A percentile compares a stretch with the other conserved stretches of the same genome.
These are phyloP conservation scores for Antitype chi DNA, from an alignment of 2,888 invertebrate species.

Conservation along the genomic window DNA sequence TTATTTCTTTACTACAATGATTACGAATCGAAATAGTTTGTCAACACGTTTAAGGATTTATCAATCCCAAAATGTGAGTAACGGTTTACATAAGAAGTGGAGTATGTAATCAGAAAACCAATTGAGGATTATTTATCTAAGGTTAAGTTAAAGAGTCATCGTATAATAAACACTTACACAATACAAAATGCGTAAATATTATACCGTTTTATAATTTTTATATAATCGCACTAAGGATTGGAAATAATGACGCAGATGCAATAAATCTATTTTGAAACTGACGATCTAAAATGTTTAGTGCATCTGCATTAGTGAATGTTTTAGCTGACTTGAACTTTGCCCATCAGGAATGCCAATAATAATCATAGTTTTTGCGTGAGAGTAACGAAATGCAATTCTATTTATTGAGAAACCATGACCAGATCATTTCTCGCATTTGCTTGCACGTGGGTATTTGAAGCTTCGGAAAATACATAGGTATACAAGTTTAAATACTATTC, in stretches of 20 bases:
- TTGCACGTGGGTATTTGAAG: conserved; percentile 1
- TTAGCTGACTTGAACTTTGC: conserved; percentile 38
- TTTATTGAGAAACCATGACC: conserved; percentile 35
- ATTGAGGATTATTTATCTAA: conserved; percentile 40
- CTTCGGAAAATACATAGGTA: not conserved
- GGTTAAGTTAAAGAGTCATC: conserved; percentile 42
- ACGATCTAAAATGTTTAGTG: conserved; percentile 17
- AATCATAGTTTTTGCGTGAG: conserved; percentile 49
- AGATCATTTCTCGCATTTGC: conserved; percentile 16
- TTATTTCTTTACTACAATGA: not conserved
- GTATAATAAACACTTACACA: conserved; percentile 45
- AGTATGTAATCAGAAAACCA: conserved; percentile 33
- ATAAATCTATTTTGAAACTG: conserved; percentile 31
- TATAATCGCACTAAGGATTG: conserved; percentile 29
- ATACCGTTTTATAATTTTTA: conserved; percentile 39
- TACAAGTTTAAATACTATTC: conserved; percentile 7
- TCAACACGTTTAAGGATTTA: not conserved
- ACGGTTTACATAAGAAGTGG: conserved; percentile 29
- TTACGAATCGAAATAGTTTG: not conserved
- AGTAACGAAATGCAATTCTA: conserved; percentile 49
- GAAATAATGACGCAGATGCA: conserved; percentile 7
- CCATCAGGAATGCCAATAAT: conserved; percentile 37
- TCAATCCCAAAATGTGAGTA: not conserved
- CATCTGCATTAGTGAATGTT: conserved; percentile 31
- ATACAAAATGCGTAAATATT: conserved; percentile 30